Base-by-base conservation (phyloP, 2,888 invertebrate species). In the Drosophila koepferae region DNA sequence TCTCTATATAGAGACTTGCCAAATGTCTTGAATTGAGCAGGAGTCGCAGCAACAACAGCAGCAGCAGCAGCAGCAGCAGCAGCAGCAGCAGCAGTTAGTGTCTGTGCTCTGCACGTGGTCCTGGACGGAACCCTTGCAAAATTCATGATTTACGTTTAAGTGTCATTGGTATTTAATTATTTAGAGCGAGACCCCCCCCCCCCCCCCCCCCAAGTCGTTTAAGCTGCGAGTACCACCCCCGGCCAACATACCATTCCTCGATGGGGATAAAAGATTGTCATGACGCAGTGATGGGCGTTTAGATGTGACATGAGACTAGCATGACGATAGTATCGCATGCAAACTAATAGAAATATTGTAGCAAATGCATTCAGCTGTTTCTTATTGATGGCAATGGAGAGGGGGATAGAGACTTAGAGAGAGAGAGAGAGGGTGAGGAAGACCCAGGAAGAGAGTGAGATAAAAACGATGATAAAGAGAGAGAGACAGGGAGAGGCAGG, bases 141-240 rank as follows among this genome's bases (percentile, higher is more conserved):
- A 89, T 89, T 89, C 87, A 87, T 87, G 89, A 89, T 87, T 87
- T 87, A 87, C 87, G 81, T 89, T 87, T 81, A 87, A 87, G 86
- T 87, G 86, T 87, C 86, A 87, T 87, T 87, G 87, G 77, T 86
- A 70, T 78, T 87, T 85, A 87, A 89, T 89, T 87, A 87, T 87
- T 87, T 80, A 87, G 87, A 77, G 72, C 73, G 75, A 59, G 48
- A 67, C 77, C 72, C 74, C 55, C 74, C 55, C 72, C 77, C 72
- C 74, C 55, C 74, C 55, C 72, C 77, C 72, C 74, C 55, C 74
- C 55, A 41, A 78, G 83, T 87, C 84, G 82, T 70, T 84, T 84
- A 85, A 87, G 78, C 72, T 68, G 63, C 46, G 18, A 40, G 44
- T 28, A 28, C 51, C 49, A 44, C 14, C 54, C 51, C 49, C 12